Evolutionary conservation across 2,888 invertebrate genomes (phyloP), one percentile per base, ranked within the genome.

Genomic region (Epinotia brunnichana): DNA sequence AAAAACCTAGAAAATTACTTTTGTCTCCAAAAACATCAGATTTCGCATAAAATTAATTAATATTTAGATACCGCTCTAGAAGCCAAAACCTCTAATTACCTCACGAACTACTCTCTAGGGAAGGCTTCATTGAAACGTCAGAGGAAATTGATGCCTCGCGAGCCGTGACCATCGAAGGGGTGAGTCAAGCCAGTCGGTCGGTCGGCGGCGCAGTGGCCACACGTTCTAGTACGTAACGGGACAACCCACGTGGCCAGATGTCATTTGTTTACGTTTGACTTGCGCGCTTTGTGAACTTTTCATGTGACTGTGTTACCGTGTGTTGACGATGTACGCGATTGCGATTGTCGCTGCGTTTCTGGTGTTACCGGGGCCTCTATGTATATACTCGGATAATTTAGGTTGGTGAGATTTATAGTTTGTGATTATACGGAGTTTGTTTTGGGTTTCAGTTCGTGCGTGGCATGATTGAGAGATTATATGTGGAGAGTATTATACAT

Each of bases 41-140:
- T 44, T 15, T 5, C 15, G 15, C 15, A 5, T 15, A 44, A 15
- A 15, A 44, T 44, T 13, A 44, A 15, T 44, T 3, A 44, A 44
- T 15, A 44, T 44, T 44, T 48, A 48, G 35, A 35, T 48, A 48
- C n/a, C n/a, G 13, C 15, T n/a, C 5, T 13, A 48, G 48, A 48
- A 48, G 48, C 48, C 48, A n/a, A 35, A 35, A 35, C 9, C 35
- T 35, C n/a, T 73, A 90, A 91, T 91, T 91, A 90, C 85, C 83
- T 83, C 82, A 56, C 61, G 69, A 74, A 74, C 64, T 72, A 85
- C 88, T 89, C 88, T 85, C 87, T 76, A 83, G 89, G 86, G 87
- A 86, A 87, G 89, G 88, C 88, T 89, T 90, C 89, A 90, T 90
- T 90, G 90, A 90, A 90, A 90, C 89, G 92, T 92, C 91, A 91